Evolutionary conservation across 1,140 invertebrate species (phyloP).

Genomic region (Dendroctonus valens): DNA sequence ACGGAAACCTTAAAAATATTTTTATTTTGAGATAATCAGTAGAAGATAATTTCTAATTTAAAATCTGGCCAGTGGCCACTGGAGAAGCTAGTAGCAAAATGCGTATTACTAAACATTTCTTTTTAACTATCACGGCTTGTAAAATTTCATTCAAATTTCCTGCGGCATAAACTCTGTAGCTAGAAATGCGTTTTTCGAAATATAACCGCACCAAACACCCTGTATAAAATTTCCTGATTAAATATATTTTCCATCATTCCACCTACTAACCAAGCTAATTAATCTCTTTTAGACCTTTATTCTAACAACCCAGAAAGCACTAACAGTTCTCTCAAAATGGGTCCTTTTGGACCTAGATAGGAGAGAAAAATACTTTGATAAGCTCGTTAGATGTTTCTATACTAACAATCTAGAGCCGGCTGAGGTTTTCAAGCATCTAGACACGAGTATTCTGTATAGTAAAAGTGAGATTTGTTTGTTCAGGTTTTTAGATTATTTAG

Average conservation of each 20-base stretch:
- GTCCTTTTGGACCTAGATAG: slow-evolving; percentile 52
- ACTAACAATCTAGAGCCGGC: slow-evolving; percentile 52
- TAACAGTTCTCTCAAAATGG: slow-evolving; percentile 57
- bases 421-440: slow-evolving; percentile 54
- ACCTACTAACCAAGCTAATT: slow-evolving; percentile 6
- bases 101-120: too few relatives aligned
- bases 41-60: too few relatives aligned
- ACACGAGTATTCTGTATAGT: slow-evolving; percentile 54
- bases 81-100: too few relatives aligned
- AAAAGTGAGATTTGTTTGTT: slow-evolving; percentile 57
- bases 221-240: not conserved
- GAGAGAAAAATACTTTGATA: slow-evolving; percentile 55
- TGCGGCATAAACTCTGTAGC: too few relatives aligned
- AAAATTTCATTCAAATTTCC: too few relatives aligned
- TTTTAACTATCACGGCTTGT: too few relatives aligned
- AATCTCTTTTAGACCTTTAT: slow-evolving; percentile 49
- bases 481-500: slow-evolving; percentile 59
- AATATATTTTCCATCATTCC: slow-evolving; percentile 1
- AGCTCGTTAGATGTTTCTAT: slow-evolving; percentile 55
- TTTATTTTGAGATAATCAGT: too few relatives aligned
- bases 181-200: too few relatives aligned
- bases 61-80: too few relatives aligned
- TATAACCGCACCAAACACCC: too few relatives aligned
- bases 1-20: too few relatives aligned
- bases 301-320: slow-evolving; percentile 56